These are phyloP conservation scores for Takifugu rubripes DNA, from an alignment of 2,797 vertebrate genomes.

Conservation along the genomic window DNA sequence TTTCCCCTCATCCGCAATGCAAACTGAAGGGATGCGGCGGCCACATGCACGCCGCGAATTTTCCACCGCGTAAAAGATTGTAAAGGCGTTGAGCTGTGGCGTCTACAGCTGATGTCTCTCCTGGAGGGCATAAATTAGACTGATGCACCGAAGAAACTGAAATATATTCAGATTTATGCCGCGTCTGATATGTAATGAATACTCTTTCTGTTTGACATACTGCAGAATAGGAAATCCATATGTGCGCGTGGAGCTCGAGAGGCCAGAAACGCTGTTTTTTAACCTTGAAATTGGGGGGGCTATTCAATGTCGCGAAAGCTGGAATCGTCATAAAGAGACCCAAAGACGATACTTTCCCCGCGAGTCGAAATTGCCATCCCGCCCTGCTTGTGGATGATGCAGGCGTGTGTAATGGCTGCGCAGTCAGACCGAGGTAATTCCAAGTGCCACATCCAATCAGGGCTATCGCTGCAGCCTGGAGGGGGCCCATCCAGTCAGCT, in stretches of 20 bases:
- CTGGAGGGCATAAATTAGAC: constrained; percentile 29
- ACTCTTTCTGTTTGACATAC: constrained; percentile 12
- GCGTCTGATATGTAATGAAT: constrained; percentile 9
- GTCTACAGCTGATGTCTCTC: constrained; percentile 10
- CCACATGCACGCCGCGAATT: constrained; percentile 18
- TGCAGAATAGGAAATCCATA: constrained; percentile 35
- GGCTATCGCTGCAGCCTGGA: constrained; percentile 52
- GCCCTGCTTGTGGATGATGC: constrained; percentile 65
- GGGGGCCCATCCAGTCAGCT: constrained; percentile 26
- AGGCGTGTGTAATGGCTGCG: constrained; percentile 59
- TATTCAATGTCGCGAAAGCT: constrained; percentile 57
- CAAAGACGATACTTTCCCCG: constrained; percentile 64
- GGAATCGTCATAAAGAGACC: constrained; percentile 56
- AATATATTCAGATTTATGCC: neutral
- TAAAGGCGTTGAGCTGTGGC: constrained; percentile 35
- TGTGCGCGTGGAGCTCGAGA: constrained; percentile 22
- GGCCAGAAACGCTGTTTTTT: constrained; percentile 28
- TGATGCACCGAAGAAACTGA: neutral
- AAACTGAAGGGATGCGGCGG: constrained; percentile 41
- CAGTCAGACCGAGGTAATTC: constrained; percentile 61
- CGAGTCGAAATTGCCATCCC: constrained; percentile 54
- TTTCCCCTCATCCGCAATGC: constrained; percentile 43
- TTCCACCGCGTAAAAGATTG: constrained; percentile 21
- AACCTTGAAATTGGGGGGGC: constrained; percentile 47
- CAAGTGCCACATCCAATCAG: constrained; percentile 70